Percentiles rank a stretch among this genome's conserved stretches.
phyloP scores from a whole-genome alignment of 2,888 invertebrate genomes.

The Gryllus longicercus region DNA sequence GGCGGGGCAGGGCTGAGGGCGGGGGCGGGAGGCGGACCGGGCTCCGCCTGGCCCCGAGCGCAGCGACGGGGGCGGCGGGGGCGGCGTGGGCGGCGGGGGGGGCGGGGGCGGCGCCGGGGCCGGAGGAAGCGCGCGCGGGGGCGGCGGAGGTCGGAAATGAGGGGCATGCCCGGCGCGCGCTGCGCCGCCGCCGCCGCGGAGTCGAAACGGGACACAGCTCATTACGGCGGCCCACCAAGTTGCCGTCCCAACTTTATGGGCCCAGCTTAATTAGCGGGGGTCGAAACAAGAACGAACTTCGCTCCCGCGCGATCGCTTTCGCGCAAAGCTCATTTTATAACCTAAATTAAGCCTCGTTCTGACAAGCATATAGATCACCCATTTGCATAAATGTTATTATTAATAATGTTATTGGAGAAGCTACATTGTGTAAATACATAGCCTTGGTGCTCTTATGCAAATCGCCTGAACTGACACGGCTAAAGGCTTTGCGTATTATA shows the following conservation, averaged over 20 bases:
- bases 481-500: background rate
- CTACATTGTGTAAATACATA: background rate
- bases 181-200: background rate
- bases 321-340: background rate
- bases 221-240: slow-evolving; percentile 11
- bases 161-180: background rate
- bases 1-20: background rate
- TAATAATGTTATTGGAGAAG: background rate
- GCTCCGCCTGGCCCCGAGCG: background rate
- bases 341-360: background rate
- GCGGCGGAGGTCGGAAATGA: background rate
- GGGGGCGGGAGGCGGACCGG: background rate
- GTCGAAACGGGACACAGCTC: background rate
- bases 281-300: slow-evolving; percentile 17
- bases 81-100: background rate
- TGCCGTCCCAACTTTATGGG: slow-evolving; percentile 3
- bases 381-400: slow-evolving; percentile 10
- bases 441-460: background rate
- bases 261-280: slow-evolving; percentile 3
- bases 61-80: background rate
- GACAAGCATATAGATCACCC: slow-evolving; percentile 3
- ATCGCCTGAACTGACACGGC: background rate
- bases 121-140: background rate
- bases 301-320: slow-evolving; percentile 3
- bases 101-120: background rate